Conservation (phyloP, 2,888 invertebrate genomes). For the Thereva unica region DNA sequence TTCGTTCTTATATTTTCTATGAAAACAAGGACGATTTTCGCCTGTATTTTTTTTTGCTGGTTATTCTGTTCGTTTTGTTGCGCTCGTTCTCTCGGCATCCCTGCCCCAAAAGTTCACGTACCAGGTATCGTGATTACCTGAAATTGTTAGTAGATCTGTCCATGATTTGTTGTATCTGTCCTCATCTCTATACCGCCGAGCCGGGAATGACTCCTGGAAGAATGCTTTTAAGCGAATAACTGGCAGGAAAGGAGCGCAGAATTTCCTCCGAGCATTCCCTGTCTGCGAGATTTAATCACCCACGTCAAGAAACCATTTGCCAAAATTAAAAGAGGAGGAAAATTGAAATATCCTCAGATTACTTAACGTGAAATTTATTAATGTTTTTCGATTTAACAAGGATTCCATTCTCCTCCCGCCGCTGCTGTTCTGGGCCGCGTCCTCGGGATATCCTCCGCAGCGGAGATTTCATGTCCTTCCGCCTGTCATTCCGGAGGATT, state of each 20-base stretch:
- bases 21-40: slow-evolving; percentile 8
- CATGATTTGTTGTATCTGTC: slow-evolving; percentile 28
- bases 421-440: background rate
- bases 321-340: slow-evolving; percentile 41
- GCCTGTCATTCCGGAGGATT: no score
- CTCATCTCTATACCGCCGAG: slow-evolving; percentile 1
- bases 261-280: slow-evolving; percentile 4
- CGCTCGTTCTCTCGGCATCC: slow-evolving; percentile 7
- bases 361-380: slow-evolving; percentile 42
- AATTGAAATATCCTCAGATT: slow-evolving; percentile 41
- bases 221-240: background rate
- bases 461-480: no score
- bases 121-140: slow-evolving; percentile 22
- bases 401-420: background rate
- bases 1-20: slow-evolving; percentile 14
- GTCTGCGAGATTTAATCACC: slow-evolving; percentile 40
- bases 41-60: slow-evolving; percentile 3
- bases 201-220: slow-evolving; percentile 22
- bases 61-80: background rate
- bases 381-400: slow-evolving; percentile 40
- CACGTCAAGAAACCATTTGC: slow-evolving; percentile 41
- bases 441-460: background rate
- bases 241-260: background rate
- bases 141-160: slow-evolving; percentile 27
- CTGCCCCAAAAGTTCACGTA: background rate